Percentiles rank a stretch among this genome's conserved stretches.
Evolutionary conservation across 2,113 vertebrate genomes (phyloP).

Genomic region (Chaenocephalus aceratus): DNA sequence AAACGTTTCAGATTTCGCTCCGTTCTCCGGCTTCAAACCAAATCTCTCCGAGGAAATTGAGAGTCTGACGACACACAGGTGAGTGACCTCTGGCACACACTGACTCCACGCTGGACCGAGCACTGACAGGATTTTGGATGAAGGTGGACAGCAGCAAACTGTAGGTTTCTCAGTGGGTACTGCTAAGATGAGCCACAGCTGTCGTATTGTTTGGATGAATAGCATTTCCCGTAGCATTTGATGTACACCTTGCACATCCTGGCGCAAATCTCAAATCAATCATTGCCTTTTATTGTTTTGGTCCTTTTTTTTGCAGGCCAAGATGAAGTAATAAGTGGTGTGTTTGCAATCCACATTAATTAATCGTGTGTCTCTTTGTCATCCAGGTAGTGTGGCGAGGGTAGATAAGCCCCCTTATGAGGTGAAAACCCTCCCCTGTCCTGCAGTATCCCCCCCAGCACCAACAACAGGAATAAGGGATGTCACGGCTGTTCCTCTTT

Average conservation of each 20-base stretch:
- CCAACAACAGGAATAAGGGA: constrained; percentile 74
- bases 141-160: constrained; percentile 27
- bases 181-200: constrained; percentile 26
- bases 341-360: constrained; percentile 60
- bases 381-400: constrained; percentile 73
- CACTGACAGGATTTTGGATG: constrained; percentile 12
- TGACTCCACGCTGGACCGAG: constrained; percentile 25
- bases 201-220: constrained; percentile 42
- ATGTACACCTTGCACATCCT: background rate
- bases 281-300: constrained; percentile 56
- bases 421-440: constrained; percentile 69
- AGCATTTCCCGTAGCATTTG: constrained; percentile 48
- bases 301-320: constrained; percentile 6
- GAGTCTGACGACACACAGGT: constrained; percentile 61
- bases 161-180: constrained; percentile 17
- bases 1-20: constrained; percentile 91
- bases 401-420: constrained; percentile 78
- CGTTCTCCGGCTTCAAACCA: constrained; percentile 79
- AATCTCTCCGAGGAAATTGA: constrained; percentile 43
- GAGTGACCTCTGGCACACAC: constrained; percentile 68
- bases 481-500: constrained; percentile 77
- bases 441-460: constrained; percentile 64
- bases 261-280: constrained; percentile 12
- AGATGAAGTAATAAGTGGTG: constrained; percentile 29
- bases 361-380: constrained; percentile 74